Base-by-base conservation (phyloP, 2,888 invertebrate genomes). In the Ctenicera cuprea region DNA sequence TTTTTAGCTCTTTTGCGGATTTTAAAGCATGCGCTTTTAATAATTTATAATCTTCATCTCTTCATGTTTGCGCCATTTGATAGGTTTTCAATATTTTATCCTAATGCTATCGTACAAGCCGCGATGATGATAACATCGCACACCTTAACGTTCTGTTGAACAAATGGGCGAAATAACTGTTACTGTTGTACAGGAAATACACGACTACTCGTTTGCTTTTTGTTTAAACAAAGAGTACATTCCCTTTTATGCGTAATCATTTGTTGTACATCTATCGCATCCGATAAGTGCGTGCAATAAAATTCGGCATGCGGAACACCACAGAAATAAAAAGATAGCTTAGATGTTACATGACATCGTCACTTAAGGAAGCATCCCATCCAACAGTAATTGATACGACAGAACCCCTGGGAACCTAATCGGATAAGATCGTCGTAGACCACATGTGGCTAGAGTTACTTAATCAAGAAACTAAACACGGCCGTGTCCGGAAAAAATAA, bases 371-470 rank as follows among this genome's bases (percentile, higher is more conserved):
- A 59, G 18, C 26, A 26, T 52, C 48, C 16, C 41, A 63, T 41
- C 22, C 30, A 18, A 18, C 14, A 54, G 26, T 33, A 66, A 66
- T 37, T 59, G 59, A 59, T 59, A 59, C 59, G n/a, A 4, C 22
- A 33, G 63, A 63, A 18, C 69, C 69, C 52, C 43, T 70, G 70
- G 62, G 70, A 70, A 70, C 38, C 14, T 54, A 63, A 70, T 57
- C 43, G 12, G 63, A 63, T 70, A 70, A 70, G 52, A 50, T 63
- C 43, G 52, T 63, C 63, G 9, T 20, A 63, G 63, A 70, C 70
- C 70, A 37, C 70, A 70, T 41, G 70, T 70, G 62, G 70, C 63
- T 70, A 33, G 18, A 61, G 70, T 70, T 70, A 70, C 70, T 63
- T 70, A 26, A 70, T 63, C 41, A 37, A 63, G 70, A 70, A 70